Percentiles rank a stretch among this genome's conserved stretches.
phyloP scores from a whole-genome alignment of 1,140 invertebrate species.

The Drosophila pseudoobscura region DNA sequence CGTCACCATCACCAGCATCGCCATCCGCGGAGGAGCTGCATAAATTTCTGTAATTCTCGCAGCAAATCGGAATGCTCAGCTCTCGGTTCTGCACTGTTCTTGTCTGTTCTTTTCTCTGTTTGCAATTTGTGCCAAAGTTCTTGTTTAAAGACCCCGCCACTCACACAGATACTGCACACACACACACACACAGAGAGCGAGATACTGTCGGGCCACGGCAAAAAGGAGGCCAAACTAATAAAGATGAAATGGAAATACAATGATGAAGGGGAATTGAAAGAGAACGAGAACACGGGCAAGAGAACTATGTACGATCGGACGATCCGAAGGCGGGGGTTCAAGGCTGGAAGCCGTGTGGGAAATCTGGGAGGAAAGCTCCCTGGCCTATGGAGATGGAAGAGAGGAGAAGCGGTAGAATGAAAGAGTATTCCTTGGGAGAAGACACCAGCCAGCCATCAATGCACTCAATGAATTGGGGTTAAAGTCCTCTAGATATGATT shows the following conservation, averaged over 20 bases:
- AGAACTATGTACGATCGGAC: slow-evolving; percentile 28
- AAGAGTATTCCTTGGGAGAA: too few relatives aligned
- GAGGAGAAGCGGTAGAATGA: neutral
- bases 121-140: slow-evolving; percentile 57
- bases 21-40: slow-evolving; percentile 49
- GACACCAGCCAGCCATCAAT: too few relatives aligned
- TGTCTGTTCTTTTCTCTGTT: slow-evolving; percentile 6
- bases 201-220: slow-evolving; percentile 2
- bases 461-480: too few relatives aligned
- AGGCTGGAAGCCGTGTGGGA: slow-evolving; percentile 26
- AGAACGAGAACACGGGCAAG: slow-evolving; percentile 31
- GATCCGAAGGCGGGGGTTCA: slow-evolving; percentile 37
- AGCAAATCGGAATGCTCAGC: slow-evolving; percentile 36
- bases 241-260: slow-evolving; percentile 56
- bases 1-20: slow-evolving; percentile 25
- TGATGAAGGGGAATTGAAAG: slow-evolving; percentile 19
- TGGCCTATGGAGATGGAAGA: neutral
- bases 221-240: slow-evolving; percentile 57
- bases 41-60: slow-evolving; percentile 58
- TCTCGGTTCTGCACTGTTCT: too few relatives aligned
- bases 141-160: slow-evolving; percentile 46
- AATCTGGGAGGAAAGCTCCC: slow-evolving; percentile 22
- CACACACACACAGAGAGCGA: slow-evolving; percentile 1
- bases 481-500: too few relatives aligned
- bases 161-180: neutral